Conservation (phyloP, 2,888 invertebrate genomes). For the Thysanoteuthis rhombus region DNA sequence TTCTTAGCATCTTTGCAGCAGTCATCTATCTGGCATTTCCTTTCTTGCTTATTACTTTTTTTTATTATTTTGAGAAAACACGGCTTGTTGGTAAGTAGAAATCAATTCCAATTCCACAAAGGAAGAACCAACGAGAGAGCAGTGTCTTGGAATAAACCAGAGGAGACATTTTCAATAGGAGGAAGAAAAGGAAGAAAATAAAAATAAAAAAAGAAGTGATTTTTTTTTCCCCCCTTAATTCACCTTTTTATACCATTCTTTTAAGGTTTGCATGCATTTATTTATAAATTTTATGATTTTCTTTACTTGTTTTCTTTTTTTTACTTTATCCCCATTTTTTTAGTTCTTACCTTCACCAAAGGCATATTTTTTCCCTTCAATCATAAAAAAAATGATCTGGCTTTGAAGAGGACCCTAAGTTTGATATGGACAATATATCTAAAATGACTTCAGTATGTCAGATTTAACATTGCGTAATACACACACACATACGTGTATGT, state of each 20-base stretch:
- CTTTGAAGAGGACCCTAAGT: not conserved
- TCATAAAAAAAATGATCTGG: not conserved
- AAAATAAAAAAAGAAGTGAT: not conserved
- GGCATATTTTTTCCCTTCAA: not conserved
- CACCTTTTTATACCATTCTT: conserved; percentile 12
- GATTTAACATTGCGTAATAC: not conserved
- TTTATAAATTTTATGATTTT: not conserved
- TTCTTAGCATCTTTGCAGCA: not conserved
- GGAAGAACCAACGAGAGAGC: not conserved
- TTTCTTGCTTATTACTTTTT: not conserved
- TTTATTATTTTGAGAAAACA: not conserved
- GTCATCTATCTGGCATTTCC: not conserved
- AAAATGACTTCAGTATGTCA: not conserved
- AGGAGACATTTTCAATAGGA: not conserved
- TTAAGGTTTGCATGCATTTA: not conserved
- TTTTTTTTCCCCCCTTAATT: not conserved
- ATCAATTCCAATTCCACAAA: conserved; percentile 12
- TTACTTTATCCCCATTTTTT: not conserved
- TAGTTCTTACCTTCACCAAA: not conserved
- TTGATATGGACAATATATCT: not conserved
- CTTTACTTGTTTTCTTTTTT: not conserved
- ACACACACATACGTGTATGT: not conserved
- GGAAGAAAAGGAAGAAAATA: not conserved
- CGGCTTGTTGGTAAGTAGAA: conserved; percentile 12
- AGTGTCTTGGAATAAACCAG: not conserved